Base-by-base conservation (phyloP, 2,797 vertebrate species). In the Ctenopoma multispine region DNA sequence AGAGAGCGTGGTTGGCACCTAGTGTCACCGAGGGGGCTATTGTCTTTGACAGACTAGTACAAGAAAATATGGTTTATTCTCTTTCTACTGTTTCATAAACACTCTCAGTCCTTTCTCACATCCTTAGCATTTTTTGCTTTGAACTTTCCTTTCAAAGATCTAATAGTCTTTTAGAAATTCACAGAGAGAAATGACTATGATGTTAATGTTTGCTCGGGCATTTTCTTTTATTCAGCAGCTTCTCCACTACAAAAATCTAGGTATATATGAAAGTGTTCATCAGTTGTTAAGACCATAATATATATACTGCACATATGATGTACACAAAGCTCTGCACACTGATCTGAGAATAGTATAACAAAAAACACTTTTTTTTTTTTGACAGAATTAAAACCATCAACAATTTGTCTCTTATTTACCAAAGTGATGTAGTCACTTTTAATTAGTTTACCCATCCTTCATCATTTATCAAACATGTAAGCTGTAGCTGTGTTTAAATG, bases 21-120 rank as follows among this genome's bases (percentile, higher is more conserved):
- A 77, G 58, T 90, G 84, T 63, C 83, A 82, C 83, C 84, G 13
- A 84, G 87, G 83, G 87, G 77, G 75, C 81, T 76, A 81, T 90
- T 92, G 83, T 85, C 80, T 81, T 73, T 17, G 36, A 75, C 81
- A 82, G 82, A 83, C 62, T 68, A 71, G 53, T 71, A 62, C 71
- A 63, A 77, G 47, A 75, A 87, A 89, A 83, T 77, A 82, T 67
- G 69, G 46, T 77, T 87, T 53, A 23, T 44, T 67, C 50, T 67
- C 55, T 62, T 63, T 69, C 46, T 59, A 77, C 69, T 49, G 41
- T 79, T 78, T 68, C 49, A 63, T 24, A 77, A 80, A 81, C 63
- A 64, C 53, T 73, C 44, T 48, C 56, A 14, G 55, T 68, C 27
- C 5, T 71, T 63, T 62, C 49, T 46, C 53, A 24, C 20, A 27